Conservation (phyloP, 23 tunicate species). For the Styela plicata region DNA sequence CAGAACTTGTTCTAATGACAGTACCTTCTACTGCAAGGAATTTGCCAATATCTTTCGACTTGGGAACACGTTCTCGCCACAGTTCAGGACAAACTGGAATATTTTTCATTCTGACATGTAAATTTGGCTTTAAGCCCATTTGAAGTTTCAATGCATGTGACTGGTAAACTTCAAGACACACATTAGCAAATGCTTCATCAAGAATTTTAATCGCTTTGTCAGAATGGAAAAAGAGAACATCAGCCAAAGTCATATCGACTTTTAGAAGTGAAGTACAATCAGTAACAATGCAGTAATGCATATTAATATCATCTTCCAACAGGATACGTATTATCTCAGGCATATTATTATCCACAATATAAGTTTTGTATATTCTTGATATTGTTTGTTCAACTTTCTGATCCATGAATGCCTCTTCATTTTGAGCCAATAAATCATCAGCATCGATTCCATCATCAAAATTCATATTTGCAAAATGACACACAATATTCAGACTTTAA, state of each 20-base stretch:
- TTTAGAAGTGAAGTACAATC: slow-evolving; percentile 67
- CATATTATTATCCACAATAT: slow-evolving; percentile 39
- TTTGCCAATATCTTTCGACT: slow-evolving; percentile 70
- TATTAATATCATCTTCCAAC: slow-evolving; percentile 62
- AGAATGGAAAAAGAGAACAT: slow-evolving; percentile 44
- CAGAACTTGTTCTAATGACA: slow-evolving; percentile 82
- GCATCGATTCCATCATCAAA: neutral
- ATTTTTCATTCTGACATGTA: slow-evolving; percentile 66
- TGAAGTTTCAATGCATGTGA: slow-evolving; percentile 40
- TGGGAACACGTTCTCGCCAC: slow-evolving; percentile 88
- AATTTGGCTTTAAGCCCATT: slow-evolving; percentile 57
- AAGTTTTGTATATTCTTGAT: slow-evolving; percentile 29
- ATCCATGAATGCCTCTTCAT: neutral
- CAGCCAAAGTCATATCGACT: slow-evolving; percentile 38
- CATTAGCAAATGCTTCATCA: slow-evolving; percentile 32
- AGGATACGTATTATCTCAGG: slow-evolving; percentile 60
- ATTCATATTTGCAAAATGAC: neutral
- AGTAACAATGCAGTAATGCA: slow-evolving; percentile 60
- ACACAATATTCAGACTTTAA: too few species aligned
- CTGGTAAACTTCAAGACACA: slow-evolving; percentile 22
- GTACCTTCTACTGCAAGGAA: slow-evolving; percentile 84
- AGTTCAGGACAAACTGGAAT: slow-evolving; percentile 71
- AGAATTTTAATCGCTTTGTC: slow-evolving; percentile 50
- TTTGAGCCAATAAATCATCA: neutral
- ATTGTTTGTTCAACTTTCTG: neutral